Conservation (phyloP, 2,113 vertebrate genomes). For the Platysteira castanea region DNA sequence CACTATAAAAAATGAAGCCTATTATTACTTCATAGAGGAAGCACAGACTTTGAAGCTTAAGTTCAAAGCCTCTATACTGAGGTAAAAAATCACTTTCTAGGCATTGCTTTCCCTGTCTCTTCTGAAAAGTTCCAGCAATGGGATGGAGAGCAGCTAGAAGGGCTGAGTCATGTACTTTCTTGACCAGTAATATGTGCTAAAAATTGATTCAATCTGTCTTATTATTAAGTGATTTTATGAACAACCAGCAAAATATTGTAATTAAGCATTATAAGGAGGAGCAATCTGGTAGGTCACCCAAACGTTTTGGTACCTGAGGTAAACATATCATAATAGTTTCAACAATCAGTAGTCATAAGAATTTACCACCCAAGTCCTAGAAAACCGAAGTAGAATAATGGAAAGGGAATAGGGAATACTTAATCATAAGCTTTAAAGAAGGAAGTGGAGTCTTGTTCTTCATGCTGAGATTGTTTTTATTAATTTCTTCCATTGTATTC, state of each 20-base stretch:
- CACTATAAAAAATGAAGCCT: not conserved
- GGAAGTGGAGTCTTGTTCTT: not conserved
- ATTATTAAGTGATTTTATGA: not conserved
- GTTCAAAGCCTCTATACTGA: not conserved
- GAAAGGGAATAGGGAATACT: not conserved
- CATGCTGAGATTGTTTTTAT: not conserved
- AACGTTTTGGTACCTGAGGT: not conserved
- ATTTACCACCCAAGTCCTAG: not conserved
- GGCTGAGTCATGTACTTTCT: not conserved
- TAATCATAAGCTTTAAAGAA: not conserved
- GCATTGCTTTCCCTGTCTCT: not conserved
- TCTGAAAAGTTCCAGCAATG: not conserved
- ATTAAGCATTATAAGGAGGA: not conserved
- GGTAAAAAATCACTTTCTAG: not conserved
- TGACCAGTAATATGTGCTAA: not conserved
- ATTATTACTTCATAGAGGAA: not conserved
- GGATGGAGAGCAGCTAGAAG: not conserved
- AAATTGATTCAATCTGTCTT: not conserved
- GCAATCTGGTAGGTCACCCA: not conserved
- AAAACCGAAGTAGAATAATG: not conserved
- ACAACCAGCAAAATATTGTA: not conserved
- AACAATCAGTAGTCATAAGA: not conserved
- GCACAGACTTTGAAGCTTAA: slow-evolving; percentile 4
- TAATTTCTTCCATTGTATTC: not conserved
- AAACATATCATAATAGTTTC: not conserved